Percentiles rank a stretch among this genome's conserved stretches.
Evolutionary conservation across 1,140 invertebrate species (phyloP).

Genomic region (Battus philenor): DNA sequence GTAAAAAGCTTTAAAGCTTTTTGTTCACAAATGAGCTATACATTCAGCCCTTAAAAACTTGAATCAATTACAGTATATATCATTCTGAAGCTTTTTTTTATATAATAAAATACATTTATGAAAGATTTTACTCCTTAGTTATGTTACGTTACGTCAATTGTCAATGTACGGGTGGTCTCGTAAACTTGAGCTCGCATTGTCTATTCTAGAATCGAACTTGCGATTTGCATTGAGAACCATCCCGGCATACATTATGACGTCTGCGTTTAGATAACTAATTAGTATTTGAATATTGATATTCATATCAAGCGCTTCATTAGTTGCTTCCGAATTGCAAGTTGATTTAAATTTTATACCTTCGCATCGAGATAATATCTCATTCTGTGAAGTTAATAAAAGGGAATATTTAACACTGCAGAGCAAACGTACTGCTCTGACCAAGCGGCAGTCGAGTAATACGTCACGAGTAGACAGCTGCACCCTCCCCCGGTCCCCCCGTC

Average conservation of each 20-base stretch:
- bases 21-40: too few species aligned
- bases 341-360: conserved; percentile 18
- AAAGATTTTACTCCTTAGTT: conserved; percentile 10
- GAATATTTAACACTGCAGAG: conserved; percentile 35
- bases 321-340: conserved; percentile 29
- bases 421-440: conserved; percentile 53
- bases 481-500: conserved; percentile 41
- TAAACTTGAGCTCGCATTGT: conserved; percentile 63
- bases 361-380: conserved; percentile 15
- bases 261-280: conserved; percentile 55
- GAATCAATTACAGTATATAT: too few species aligned
- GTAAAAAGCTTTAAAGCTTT: too few species aligned
- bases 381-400: conserved; percentile 33
- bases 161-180: conserved; percentile 57
- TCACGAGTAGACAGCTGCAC: conserved; percentile 70
- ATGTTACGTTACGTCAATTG: too few species aligned
- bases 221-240: conserved; percentile 70
- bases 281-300: conserved; percentile 64
- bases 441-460: conserved; percentile 66
- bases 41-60: too few species aligned
- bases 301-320: conserved; percentile 52
- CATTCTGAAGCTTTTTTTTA: too few species aligned
- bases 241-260: conserved; percentile 60
- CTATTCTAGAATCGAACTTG: conserved; percentile 71
- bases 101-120: neutral